These are phyloP conservation scores for Anabas testudineus DNA, from an alignment of 2,797 vertebrate species.

Conservation along the genomic window DNA sequence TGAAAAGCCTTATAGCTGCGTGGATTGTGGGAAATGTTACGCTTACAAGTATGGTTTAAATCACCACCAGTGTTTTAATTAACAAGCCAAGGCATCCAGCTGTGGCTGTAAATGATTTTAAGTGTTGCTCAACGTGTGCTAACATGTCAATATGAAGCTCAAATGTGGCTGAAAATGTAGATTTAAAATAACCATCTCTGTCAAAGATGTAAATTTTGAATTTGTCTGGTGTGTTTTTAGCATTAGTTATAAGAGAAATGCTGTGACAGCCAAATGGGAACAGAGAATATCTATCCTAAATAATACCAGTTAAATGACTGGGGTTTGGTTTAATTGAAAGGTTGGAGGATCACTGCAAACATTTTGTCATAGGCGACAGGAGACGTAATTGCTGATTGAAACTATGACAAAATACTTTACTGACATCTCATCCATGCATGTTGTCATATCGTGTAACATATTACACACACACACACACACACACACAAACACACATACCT, in stretches of 20 bases:
- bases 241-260: slow-evolving; percentile 7
- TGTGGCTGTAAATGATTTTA: slow-evolving; percentile 25
- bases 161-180: slow-evolving; percentile 16
- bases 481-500: slow-evolving; percentile 40
- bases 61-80: slow-evolving; percentile 84
- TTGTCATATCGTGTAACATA: slow-evolving; percentile 24
- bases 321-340: background rate
- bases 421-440: slow-evolving; percentile 26
- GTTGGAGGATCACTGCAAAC: background rate
- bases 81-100: slow-evolving; percentile 17
- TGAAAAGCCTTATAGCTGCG: slow-evolving; percentile 87
- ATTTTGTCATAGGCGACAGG: background rate
- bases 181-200: slow-evolving; percentile 7
- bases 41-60: slow-evolving; percentile 87
- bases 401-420: background rate
- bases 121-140: slow-evolving; percentile 25
- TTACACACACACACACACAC: background rate
- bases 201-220: slow-evolving; percentile 15
- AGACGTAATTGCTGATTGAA: slow-evolving; percentile 10
- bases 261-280: slow-evolving; percentile 10
- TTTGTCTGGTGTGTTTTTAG: slow-evolving; percentile 35
- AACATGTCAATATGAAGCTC: slow-evolving; percentile 32
- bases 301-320: background rate
- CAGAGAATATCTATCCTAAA: background rate
- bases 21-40: slow-evolving; percentile 86